These are phyloP conservation scores for Leptinotarsa juncta DNA, from an alignment of 2,888 invertebrate genomes.

Conservation along the genomic window DNA sequence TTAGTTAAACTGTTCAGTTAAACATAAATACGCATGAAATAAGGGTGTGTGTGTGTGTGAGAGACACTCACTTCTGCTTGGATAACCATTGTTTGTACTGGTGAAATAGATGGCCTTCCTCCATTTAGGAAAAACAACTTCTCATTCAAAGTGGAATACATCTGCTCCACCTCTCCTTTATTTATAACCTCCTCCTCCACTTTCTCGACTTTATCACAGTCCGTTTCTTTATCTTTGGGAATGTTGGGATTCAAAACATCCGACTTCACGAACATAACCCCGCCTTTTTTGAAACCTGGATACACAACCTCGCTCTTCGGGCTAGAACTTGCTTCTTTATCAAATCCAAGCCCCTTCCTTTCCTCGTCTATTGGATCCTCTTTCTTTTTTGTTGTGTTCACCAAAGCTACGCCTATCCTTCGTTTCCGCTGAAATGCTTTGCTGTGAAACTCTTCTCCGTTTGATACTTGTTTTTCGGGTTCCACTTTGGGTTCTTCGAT, in stretches of 20 bases:
- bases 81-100: conserved; percentile 72
- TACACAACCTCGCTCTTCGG: conserved; percentile 45
- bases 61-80: conserved; percentile 69
- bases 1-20: too few relatives aligned
- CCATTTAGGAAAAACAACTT: conserved; percentile 72
- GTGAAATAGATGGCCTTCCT: conserved; percentile 68
- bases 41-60: too few relatives aligned
- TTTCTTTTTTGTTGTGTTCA: conserved; percentile 54
- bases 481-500: conserved; percentile 34
- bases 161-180: conserved; percentile 58
- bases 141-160: conserved; percentile 67
- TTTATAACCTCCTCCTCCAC: conserved; percentile 33
- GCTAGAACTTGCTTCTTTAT: conserved; percentile 58
- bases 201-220: conserved; percentile 41
- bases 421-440: conserved; percentile 70
- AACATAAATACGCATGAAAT: too few relatives aligned
- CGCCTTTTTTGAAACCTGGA: conserved; percentile 62
- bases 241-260: conserved; percentile 50
- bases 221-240: conserved; percentile 32
- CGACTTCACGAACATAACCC: conserved; percentile 59
- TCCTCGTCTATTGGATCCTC: conserved; percentile 43
- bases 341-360: conserved; percentile 55
- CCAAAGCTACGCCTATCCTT: conserved; percentile 68
- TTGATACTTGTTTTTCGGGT: conserved; percentile 34
- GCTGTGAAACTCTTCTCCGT: conserved; percentile 54